Conservation (phyloP, 2,113 vertebrate genomes). For the Irena cyanogastra region DNA sequence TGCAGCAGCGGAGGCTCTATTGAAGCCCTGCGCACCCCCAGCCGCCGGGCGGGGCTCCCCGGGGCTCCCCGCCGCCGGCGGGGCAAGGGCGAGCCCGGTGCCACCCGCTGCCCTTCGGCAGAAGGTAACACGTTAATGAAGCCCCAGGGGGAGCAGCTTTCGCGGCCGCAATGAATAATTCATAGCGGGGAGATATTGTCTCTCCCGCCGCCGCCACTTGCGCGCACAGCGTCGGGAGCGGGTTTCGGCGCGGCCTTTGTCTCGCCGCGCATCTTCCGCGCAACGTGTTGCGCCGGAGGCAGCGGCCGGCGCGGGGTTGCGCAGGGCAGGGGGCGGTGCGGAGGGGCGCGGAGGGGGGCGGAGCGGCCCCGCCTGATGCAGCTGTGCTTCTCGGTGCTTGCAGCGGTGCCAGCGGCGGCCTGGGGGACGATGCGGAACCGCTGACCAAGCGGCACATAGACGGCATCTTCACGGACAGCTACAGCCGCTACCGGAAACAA, state of each 20-base stretch:
- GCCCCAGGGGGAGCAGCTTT: constrained; percentile 63
- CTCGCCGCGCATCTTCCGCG: neutral
- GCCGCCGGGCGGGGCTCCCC: neutral
- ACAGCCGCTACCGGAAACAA: constrained; percentile 99
- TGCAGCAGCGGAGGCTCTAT: neutral
- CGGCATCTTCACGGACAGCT: constrained; percentile 99
- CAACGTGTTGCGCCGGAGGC: neutral
- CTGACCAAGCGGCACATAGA: constrained; percentile 96
- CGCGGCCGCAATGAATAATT: constrained; percentile 80
- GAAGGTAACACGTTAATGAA: constrained; percentile 70
- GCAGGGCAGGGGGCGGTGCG: neutral
- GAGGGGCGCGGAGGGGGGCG: neutral
- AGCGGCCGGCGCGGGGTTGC: neutral
- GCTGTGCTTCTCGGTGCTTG: constrained; percentile 34
- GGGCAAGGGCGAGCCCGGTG: neutral
- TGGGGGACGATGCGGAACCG: constrained; percentile 85
- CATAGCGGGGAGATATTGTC: constrained; percentile 67
- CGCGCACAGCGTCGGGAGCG: constrained; percentile 19
- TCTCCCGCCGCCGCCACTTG: constrained; percentile 56
- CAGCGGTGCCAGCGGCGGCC: constrained; percentile 72
- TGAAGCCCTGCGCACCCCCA: neutral
- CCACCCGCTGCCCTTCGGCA: constrained; percentile 37
- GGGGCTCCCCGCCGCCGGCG: neutral
- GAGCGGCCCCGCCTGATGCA: neutral
- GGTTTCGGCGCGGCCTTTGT: neutral